These are phyloP conservation scores for Subanguina moxae DNA, from an alignment of 1,140 invertebrate genomes.

Conservation along the genomic window DNA sequence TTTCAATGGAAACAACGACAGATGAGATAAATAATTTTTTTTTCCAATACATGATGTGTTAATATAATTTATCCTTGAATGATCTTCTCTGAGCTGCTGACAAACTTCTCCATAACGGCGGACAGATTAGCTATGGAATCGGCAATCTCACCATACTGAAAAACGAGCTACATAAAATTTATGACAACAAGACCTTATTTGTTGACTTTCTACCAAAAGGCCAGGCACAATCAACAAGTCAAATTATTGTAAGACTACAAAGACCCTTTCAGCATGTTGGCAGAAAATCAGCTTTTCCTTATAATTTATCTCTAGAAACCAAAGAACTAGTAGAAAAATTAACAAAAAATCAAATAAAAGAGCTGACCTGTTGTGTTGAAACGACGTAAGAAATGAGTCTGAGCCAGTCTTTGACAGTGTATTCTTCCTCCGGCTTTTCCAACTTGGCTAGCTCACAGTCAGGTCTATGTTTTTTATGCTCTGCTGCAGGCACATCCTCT, in stretches of 20 bases:
- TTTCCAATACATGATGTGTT: no score
- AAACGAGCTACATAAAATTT: neutral
- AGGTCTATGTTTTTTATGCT: slow-evolving; percentile 8
- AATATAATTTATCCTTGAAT: neutral
- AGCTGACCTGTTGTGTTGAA: neutral
- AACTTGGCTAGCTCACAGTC: slow-evolving; percentile 8
- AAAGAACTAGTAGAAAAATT: neutral
- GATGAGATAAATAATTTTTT: no score
- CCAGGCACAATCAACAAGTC: no score
- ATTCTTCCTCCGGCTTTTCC: slow-evolving; percentile 5
- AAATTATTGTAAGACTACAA: no score
- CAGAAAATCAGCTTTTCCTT: neutral
- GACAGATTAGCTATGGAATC: neutral
- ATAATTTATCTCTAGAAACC: neutral
- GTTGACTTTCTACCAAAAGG: no score
- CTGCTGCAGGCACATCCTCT: slow-evolving; percentile 1
- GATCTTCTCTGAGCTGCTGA: neutral
- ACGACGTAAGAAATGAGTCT: neutral
- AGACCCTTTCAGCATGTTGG: neutral
- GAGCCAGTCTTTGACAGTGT: slow-evolving; percentile 11
- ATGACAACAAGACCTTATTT: no score
- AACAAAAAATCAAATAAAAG: neutral
- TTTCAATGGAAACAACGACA: no score
- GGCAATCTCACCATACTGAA: neutral
- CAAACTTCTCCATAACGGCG: neutral